Conservation (phyloP, 2,888 invertebrate species). For the Altica lythri region DNA sequence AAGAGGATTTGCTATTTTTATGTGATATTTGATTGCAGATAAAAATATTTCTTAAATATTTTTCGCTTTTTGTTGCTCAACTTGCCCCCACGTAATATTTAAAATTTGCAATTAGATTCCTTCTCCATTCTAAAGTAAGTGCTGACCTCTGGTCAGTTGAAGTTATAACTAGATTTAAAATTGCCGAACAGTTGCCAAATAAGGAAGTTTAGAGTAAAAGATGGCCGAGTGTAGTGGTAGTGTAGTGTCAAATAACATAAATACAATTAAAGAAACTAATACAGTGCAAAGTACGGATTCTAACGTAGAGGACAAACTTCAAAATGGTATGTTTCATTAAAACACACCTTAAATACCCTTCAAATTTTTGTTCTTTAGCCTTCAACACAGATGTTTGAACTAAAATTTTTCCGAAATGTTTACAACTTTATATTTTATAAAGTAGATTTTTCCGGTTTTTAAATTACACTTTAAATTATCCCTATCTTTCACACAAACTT, state of each 20-base stretch:
- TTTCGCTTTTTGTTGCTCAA: too few relatives aligned
- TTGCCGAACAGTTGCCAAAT: constrained; percentile 22
- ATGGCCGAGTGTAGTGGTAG: constrained; percentile 57
- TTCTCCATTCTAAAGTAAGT: constrained; percentile 20
- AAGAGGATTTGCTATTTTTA: too few relatives aligned
- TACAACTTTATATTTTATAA: neutral
- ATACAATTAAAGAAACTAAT: constrained; percentile 47
- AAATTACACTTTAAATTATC: neutral
- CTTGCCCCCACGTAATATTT: too few relatives aligned
- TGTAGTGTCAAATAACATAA: constrained; percentile 53
- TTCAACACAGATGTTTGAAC: constrained; percentile 3
- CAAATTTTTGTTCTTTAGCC: constrained; percentile 28
- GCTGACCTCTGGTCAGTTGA: constrained; percentile 29
- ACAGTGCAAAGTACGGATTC: constrained; percentile 43
- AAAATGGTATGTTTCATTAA: constrained; percentile 48
- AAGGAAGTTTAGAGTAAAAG: constrained; percentile 41
- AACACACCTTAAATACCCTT: constrained; percentile 5
- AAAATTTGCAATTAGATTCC: too few relatives aligned
- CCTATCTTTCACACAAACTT: too few relatives aligned
- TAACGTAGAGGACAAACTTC: constrained; percentile 47
- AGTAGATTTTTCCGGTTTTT: neutral
- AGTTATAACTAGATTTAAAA: constrained; percentile 25
- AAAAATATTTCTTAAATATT: too few relatives aligned
- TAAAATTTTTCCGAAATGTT: neutral
- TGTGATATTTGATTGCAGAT: too few relatives aligned